Evolutionary conservation across 2,113 vertebrate species (phyloP).

Genomic region (Campylomormyrus tamandua): DNA sequence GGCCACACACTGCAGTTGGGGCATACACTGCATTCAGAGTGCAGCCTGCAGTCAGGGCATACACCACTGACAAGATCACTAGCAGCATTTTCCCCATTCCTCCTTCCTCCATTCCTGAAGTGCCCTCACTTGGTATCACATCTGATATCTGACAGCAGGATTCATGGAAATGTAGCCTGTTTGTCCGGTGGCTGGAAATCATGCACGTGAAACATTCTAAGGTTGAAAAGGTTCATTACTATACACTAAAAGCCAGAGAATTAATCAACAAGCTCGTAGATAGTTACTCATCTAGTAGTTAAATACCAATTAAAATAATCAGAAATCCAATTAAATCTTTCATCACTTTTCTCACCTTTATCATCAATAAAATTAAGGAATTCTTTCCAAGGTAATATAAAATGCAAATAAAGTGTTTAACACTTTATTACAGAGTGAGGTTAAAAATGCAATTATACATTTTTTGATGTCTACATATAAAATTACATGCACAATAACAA

Average conservation of each 20-base stretch:
- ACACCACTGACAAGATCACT: not conserved
- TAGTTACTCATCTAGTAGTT: not conserved
- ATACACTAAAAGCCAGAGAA: not conserved
- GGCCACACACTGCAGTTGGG: not conserved
- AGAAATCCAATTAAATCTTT: not conserved
- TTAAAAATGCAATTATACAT: not conserved
- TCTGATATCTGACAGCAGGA: not conserved
- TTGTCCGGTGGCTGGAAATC: not conserved
- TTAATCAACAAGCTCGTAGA: not conserved
- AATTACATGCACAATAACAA: not conserved
- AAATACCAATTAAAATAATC: not conserved
- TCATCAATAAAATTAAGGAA: not conserved
- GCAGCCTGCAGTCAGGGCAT: not conserved
- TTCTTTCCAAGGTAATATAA: not conserved
- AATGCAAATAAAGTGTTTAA: not conserved
- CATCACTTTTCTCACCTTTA: not conserved
- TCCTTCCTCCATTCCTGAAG: not conserved
- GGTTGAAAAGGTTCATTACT: not conserved
- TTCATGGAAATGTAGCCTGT: not conserved
- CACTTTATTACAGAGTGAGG: not conserved
- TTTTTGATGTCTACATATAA: not conserved
- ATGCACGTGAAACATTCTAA: not conserved
- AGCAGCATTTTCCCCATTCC: not conserved
- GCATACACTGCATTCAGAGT: not conserved
- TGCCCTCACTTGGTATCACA: not conserved